Conservation (phyloP, 35 echinoderm and acorn worm genomes). For the Anneissia japonica region DNA sequence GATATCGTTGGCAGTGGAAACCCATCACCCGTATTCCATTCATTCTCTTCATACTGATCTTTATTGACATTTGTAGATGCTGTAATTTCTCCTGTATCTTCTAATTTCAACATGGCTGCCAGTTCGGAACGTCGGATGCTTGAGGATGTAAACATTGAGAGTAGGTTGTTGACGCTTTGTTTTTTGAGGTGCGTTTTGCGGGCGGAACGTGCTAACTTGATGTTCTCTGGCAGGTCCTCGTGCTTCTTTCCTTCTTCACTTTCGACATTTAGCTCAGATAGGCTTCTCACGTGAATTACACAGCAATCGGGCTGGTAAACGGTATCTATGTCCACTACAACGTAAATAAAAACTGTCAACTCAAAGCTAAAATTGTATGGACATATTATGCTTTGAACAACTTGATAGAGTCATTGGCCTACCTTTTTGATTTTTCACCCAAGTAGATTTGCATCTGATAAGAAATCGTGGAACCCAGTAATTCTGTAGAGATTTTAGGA, state of each 20-base stretch:
- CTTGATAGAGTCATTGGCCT: background rate
- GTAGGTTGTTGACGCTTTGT: constrained; percentile 69
- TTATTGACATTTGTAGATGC: background rate
- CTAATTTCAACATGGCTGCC: constrained; percentile 64
- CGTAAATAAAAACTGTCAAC: background rate
- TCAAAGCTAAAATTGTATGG: too few relatives aligned
- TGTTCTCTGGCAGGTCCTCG: background rate
- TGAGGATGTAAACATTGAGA: constrained; percentile 92
- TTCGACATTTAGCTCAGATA: constrained; percentile 53
- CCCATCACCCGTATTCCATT: constrained; percentile 60
- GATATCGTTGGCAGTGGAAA: constrained; percentile 84
- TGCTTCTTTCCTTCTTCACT: background rate
- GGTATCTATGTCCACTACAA: background rate
- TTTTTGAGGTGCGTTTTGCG: constrained; percentile 44
- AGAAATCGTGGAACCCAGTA: constrained; percentile 89
- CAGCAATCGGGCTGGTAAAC: constrained; percentile 67
- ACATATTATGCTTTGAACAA: too few relatives aligned
- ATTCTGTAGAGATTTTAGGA: constrained; percentile 54
- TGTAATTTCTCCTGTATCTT: constrained; percentile 71
- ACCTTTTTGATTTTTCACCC: constrained; percentile 8
- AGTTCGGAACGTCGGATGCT: constrained; percentile 57
- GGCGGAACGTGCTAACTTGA: constrained; percentile 1
- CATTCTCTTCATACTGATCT: constrained; percentile 1
- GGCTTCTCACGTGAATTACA: constrained; percentile 61
- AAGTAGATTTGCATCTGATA: constrained; percentile 66